phyloP scores from a whole-genome alignment of 2,113 vertebrate species.

The Notarius quadriscutis region DNA sequence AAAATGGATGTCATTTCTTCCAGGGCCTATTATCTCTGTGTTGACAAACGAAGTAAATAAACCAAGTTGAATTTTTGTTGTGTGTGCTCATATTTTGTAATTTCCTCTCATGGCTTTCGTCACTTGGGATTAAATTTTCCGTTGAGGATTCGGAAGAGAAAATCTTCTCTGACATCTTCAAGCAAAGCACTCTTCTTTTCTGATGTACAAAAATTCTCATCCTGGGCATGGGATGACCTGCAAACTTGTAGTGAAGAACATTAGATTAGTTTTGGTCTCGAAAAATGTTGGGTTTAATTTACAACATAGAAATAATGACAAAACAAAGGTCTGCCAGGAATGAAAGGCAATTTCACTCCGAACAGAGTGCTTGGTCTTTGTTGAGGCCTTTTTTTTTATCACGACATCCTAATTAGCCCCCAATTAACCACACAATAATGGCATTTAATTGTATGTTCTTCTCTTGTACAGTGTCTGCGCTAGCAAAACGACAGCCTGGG shows the following conservation, averaged over 20 bases:
- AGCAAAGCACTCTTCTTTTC: neutral
- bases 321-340: constrained; percentile 15
- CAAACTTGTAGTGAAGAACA: neutral
- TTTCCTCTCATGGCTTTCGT: neutral
- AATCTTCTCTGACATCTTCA: neutral
- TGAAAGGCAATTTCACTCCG: neutral
- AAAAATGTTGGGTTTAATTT: constrained; percentile 21
- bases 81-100: neutral
- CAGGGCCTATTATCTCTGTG: neutral
- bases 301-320: constrained; percentile 22
- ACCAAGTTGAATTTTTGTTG: neutral
- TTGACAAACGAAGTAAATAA: neutral
- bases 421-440: constrained; percentile 46
- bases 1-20: neutral
- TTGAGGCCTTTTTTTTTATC: constrained; percentile 13
- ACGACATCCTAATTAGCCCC: constrained; percentile 33
- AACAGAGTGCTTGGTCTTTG: neutral
- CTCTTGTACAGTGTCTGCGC: constrained; percentile 9
- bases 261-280: neutral
- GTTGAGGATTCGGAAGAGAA: neutral
- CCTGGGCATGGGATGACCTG: constrained; percentile 3
- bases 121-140: neutral
- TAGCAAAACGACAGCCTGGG: constrained; percentile 17
- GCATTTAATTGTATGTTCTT: constrained; percentile 32
- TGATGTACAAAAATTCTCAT: constrained; percentile 10